These are phyloP conservation scores for Sussaba pulchella DNA, from an alignment of 2,888 invertebrate species.

Conservation along the genomic window DNA sequence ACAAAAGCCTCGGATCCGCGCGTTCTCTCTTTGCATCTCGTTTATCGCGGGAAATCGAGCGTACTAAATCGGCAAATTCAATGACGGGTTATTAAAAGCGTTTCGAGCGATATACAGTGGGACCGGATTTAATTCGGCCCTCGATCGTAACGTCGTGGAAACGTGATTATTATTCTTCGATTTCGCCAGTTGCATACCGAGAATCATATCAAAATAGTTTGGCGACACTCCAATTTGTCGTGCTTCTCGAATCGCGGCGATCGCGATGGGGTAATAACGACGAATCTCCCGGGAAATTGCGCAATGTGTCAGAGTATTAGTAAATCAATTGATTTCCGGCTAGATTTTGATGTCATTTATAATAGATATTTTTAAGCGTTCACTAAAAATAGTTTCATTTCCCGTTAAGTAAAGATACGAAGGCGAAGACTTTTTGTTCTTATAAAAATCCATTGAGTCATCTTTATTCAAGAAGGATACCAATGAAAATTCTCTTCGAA, in stretches of 20 bases:
- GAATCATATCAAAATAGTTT: conserved; percentile 48
- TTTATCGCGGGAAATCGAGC: conserved; percentile 57
- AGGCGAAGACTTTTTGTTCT: not conserved
- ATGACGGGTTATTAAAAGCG: conserved; percentile 35
- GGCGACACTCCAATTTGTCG: conserved; percentile 49
- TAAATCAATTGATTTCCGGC: conserved; percentile 9
- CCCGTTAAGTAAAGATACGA: not conserved
- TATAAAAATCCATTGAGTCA: not conserved
- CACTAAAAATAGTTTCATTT: not conserved
- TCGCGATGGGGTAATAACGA: conserved; percentile 28
- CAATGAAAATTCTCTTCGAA: not conserved
- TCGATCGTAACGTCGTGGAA: not conserved
- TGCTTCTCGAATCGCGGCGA: not conserved
- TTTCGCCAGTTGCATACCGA: conserved; percentile 27
- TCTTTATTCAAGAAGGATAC: not conserved
- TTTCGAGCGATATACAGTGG: conserved; percentile 20
- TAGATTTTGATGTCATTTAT: not conserved
- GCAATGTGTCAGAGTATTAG: conserved; percentile 1
- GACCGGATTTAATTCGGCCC: not conserved
- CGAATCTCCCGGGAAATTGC: conserved; percentile 29
- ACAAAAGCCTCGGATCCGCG: conserved; percentile 16
- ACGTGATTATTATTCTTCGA: conserved; percentile 43
- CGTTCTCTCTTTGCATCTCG: conserved; percentile 41
- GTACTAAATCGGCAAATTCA: conserved; percentile 49
- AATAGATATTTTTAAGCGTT: not conserved